Base-by-base conservation (phyloP, 2,113 vertebrate species). In the Ancistrus triradiatus region DNA sequence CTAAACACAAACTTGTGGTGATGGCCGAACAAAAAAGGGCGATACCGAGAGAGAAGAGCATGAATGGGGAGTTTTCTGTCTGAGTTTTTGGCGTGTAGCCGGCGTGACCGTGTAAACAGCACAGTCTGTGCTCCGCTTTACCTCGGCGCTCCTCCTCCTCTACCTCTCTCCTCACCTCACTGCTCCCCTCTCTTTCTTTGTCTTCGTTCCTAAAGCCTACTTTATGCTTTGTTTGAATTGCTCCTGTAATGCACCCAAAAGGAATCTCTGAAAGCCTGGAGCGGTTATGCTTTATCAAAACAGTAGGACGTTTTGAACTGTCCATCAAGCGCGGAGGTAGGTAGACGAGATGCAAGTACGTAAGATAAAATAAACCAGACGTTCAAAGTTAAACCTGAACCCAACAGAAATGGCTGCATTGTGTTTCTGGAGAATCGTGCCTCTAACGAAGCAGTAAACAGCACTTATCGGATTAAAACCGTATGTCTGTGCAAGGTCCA, bases 21-120 rank as follows among this genome's bases (percentile, higher is more conserved):
- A 50, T 2, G 22, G 24, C 7, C 53, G 11, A 25, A n/a, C 14
- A 15, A 3, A 6, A 13, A 38, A 50, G 7, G 50, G 43, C 17
- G 33, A 64, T 38, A 51, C 25, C 19, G 18, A 46, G 51, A 49
- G 24, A 9, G 24, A 14, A 69, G 55, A 60, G 44, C 49, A 68
- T 58, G 73, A 70, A 65, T 51, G 55, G 21, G 17, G 19, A 1
- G 15, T 44, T 46, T 31, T 31, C 5, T 27, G 14, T 18, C 13
- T 21, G 24, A 25, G 21, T 42, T 21, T 58, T 18, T 52, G 58
- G 67, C 40, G 38, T 15, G 11, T 13, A 42, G 38, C 38, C 14
- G 6, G 38, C 38, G 11, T 69, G 66, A 74, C 72, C 50, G 38
- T 74, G 63, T 70, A 33, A 49, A 46, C 37, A 28, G 14, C 37